Evolutionary conservation across 1,140 invertebrate species (phyloP).

Genomic region (Neodiprion pinetum): DNA sequence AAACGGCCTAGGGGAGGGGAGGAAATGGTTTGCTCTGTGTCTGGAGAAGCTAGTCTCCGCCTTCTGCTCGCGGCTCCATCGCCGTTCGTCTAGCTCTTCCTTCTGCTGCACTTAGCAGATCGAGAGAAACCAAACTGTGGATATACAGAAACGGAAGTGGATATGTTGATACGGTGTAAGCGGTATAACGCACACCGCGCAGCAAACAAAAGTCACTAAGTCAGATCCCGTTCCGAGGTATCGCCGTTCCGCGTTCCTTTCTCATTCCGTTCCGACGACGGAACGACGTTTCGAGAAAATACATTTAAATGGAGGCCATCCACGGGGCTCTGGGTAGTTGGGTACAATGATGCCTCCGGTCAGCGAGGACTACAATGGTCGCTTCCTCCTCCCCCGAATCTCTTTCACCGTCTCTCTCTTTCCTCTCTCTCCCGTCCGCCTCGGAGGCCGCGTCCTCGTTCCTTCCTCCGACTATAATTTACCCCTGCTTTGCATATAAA

Average conservation of each 20-base stretch:
- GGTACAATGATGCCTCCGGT: constrained; percentile 51
- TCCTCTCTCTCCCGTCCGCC: neutral
- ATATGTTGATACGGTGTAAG: too few species aligned
- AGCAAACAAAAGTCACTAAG: too few species aligned
- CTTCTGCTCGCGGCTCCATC: too few species aligned
- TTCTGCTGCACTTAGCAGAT: too few species aligned
- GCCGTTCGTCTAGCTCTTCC: too few species aligned
- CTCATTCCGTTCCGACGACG: neutral
- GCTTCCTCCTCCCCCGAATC: constrained; percentile 32
- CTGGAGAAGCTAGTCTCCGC: too few species aligned
- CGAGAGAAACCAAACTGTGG: too few species aligned
- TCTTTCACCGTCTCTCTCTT: constrained; percentile 20
- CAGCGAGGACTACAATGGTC: constrained; percentile 48
- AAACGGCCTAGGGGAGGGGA: too few species aligned
- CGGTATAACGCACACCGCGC: too few species aligned
- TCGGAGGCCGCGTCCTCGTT: constrained; percentile 21
- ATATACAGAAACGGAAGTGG: too few species aligned
- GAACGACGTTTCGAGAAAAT: constrained; percentile 9
- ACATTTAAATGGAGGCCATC: constrained; percentile 40
- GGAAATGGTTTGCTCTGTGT: too few species aligned
- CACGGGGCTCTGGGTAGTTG: constrained; percentile 21
- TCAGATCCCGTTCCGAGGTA: neutral
- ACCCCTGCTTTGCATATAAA: constrained; percentile 53
- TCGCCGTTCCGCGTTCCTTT: neutral
- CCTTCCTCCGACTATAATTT: constrained; percentile 47